A percentile compares a stretch with the other conserved stretches of the same genome.
Evolutionary conservation across 2,113 vertebrate species (phyloP).

Genomic region (Todiramphus chloris): DNA sequence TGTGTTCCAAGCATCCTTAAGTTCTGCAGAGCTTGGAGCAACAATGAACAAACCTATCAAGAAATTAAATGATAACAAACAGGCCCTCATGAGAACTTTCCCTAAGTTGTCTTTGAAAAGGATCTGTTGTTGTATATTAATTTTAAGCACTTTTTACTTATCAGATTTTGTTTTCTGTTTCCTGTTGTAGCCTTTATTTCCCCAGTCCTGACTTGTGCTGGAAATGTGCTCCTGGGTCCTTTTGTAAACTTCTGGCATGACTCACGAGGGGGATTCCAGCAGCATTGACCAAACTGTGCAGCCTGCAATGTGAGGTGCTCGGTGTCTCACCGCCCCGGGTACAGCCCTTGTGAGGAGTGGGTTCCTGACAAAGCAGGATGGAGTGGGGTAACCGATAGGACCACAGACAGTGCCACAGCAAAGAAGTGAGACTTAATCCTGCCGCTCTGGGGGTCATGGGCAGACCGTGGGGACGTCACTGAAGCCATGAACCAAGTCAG

Average conservation of each 20-base stretch:
- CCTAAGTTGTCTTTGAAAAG: background rate
- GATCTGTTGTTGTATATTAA: background rate
- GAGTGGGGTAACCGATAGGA: accelerated
- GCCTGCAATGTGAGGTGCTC: accelerated
- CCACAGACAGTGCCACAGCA: background rate
- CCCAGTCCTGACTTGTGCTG: background rate
- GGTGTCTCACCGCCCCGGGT: background rate
- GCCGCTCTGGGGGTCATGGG: background rate
- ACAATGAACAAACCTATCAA: background rate
- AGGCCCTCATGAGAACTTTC: background rate
- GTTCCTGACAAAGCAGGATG: background rate
- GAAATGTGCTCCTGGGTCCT: background rate
- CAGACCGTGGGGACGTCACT: background rate
- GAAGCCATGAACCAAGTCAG: background rate
- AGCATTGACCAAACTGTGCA: background rate
- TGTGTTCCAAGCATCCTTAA: background rate
- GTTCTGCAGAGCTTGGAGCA: background rate
- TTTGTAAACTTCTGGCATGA: background rate
- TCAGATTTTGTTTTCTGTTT: background rate
- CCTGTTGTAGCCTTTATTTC: background rate
- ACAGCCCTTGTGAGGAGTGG: background rate
- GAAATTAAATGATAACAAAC: background rate
- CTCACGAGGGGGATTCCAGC: background rate
- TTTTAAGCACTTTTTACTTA: background rate
- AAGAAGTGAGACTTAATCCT: background rate